Percentiles rank a stretch among this genome's conserved stretches.
Conservation (phyloP, 2,888 invertebrate species). For the Mechanitis mazaeus region DNA sequence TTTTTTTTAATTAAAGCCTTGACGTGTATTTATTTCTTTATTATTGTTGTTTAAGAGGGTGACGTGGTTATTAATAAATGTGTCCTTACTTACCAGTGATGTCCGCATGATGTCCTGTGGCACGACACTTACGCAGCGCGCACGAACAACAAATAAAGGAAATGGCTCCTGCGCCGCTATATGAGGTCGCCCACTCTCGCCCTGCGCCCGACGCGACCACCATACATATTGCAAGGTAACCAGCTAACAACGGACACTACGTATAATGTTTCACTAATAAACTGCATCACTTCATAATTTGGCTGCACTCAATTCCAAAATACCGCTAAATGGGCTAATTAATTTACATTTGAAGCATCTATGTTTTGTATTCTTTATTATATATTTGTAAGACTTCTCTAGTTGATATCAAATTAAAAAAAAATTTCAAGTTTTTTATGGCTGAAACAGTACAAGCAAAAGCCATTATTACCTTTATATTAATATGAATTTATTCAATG, state of each 20-base stretch:
- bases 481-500: slow-evolving; percentile 4
- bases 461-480: too few species aligned
- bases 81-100: slow-evolving; percentile 66
- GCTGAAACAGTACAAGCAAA: too few species aligned
- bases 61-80: slow-evolving; percentile 5
- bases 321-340: slow-evolving; percentile 68
- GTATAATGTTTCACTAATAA: slow-evolving; percentile 36
- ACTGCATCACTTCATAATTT: slow-evolving; percentile 56
- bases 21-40: too few species aligned
- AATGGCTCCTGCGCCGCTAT: slow-evolving; percentile 68
- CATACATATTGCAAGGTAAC: slow-evolving; percentile 73
- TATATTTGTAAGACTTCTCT: background rate
- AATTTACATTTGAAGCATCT: slow-evolving; percentile 45
- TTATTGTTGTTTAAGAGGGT: too few species aligned
- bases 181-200: slow-evolving; percentile 75
- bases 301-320: slow-evolving; percentile 50
- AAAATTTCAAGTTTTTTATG: too few species aligned
- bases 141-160: slow-evolving; percentile 74
- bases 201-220: slow-evolving; percentile 65
- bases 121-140: slow-evolving; percentile 68
- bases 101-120: slow-evolving; percentile 66
- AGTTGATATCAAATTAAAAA: too few species aligned
- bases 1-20: too few species aligned
- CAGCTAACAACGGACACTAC: slow-evolving; percentile 52
- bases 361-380: slow-evolving; percentile 19